These are phyloP conservation scores for Aleiodes sp. DNA, from an alignment of 1,140 invertebrate genomes.

Conservation along the genomic window DNA sequence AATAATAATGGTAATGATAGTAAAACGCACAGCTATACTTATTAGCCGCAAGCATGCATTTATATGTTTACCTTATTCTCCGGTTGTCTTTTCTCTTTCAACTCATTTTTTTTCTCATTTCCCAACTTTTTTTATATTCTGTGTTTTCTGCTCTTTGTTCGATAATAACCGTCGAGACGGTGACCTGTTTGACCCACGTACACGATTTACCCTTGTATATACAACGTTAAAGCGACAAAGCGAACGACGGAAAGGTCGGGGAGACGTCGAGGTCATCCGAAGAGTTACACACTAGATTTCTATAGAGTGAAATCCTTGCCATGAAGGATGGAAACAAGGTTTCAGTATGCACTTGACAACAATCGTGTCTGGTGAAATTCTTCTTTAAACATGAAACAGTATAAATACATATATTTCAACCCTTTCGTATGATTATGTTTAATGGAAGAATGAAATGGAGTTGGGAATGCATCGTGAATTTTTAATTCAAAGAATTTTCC, in stretches of 20 bases:
- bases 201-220: neutral
- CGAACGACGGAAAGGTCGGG: neutral
- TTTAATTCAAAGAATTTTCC: no score
- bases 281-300: no score
- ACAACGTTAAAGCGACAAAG: conserved; percentile 2
- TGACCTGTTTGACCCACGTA: conserved; percentile 7
- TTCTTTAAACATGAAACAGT: no score
- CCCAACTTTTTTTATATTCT: neutral
- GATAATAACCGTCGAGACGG: conserved; percentile 23
- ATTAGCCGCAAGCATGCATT: conserved; percentile 2
- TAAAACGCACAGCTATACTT: neutral
- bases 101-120: neutral
- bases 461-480: no score
- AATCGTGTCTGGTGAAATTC: no score
- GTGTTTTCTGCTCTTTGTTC: conserved; percentile 17
- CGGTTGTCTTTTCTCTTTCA: conserved; percentile 4
- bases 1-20: neutral
- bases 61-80: conserved; percentile 2
- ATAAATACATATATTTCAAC: no score
- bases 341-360: no score
- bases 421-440: no score
- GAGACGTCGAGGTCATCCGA: neutral
- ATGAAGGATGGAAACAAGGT: no score
- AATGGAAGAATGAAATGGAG: no score
- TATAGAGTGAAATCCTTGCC: no score